Percentiles rank a stretch among this genome's conserved stretches.
Conservation (phyloP, 1,140 invertebrate species). For the Trialeurodes vaporariorum region DNA sequence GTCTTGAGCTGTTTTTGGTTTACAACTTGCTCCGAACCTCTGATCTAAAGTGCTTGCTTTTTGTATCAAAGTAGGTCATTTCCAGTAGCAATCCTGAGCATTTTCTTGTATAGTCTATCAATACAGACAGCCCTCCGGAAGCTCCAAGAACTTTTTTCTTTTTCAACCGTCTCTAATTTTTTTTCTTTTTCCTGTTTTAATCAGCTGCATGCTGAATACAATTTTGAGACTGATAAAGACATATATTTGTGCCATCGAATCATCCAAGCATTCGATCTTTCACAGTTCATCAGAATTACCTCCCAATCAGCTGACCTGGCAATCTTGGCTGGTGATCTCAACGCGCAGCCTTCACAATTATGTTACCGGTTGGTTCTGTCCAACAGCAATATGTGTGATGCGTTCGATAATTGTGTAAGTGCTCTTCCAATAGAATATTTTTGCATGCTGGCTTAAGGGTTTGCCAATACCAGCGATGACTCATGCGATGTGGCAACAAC, state of each 20-base stretch:
- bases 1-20: too few species aligned
- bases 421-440: conserved; percentile 16
- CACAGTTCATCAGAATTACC: conserved; percentile 82
- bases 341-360: conserved; percentile 75
- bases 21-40: too few species aligned
- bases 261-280: conserved; percentile 85
- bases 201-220: conserved; percentile 94
- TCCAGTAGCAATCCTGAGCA: too few species aligned
- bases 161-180: too few species aligned
- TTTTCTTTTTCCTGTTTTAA: conserved; percentile 26
- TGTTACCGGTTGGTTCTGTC: conserved; percentile 50
- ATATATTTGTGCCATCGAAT: conserved; percentile 83
- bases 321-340: conserved; percentile 86
- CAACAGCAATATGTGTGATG: conserved; percentile 40
- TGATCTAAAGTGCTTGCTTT: too few species aligned
- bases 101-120: too few species aligned
- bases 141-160: too few species aligned
- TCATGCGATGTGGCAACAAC: too few species aligned
- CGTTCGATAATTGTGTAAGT: conserved; percentile 29
- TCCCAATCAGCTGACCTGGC: conserved; percentile 61
- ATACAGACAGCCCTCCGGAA: too few species aligned
- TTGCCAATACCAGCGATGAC: conserved; percentile 37
- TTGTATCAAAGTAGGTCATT: too few species aligned
- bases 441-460: conserved; percentile 41
- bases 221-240: conserved; percentile 62